Conservation (phyloP, 2,888 invertebrate genomes). For the Macaria notata region DNA sequence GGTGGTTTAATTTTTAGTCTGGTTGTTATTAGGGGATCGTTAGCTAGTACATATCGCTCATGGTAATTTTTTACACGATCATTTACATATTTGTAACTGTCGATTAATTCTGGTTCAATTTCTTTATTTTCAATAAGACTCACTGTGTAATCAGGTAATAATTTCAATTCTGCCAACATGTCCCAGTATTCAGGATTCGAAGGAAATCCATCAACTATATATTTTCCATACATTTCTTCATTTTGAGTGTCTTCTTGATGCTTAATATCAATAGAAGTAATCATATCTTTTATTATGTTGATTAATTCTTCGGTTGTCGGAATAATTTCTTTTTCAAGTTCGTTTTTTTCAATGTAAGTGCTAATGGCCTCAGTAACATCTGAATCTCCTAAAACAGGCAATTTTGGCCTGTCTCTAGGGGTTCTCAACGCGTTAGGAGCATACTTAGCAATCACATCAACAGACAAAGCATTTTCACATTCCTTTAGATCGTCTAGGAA, state of each 20-base stretch:
- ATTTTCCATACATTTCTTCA: constrained; percentile 70
- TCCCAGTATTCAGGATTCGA: constrained; percentile 74
- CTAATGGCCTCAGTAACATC: constrained; percentile 68
- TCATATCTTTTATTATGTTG: constrained; percentile 57
- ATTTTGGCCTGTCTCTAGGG: constrained; percentile 44
- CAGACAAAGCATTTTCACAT: constrained; percentile 45
- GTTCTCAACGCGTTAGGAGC: constrained; percentile 61
- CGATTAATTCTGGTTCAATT: constrained; percentile 54
- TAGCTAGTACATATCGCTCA: constrained; percentile 50
- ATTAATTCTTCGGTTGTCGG: constrained; percentile 69
- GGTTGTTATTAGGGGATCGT: constrained; percentile 59
- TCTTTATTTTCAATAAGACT: constrained; percentile 77
- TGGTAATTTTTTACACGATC: constrained; percentile 49
- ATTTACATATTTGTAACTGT: constrained; percentile 60
- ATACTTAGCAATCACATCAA: constrained; percentile 50
- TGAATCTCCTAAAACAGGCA: constrained; percentile 70
- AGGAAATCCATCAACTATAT: constrained; percentile 84
- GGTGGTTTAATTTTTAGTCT: constrained; percentile 44
- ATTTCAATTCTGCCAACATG: constrained; percentile 61
- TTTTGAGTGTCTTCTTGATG: constrained; percentile 45
- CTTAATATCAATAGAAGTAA: constrained; percentile 61
- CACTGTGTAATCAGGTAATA: constrained; percentile 80
- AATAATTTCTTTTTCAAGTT: constrained; percentile 66
- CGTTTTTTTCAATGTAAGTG: constrained; percentile 58
- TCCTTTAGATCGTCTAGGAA: constrained; percentile 52